Percentiles rank a stretch among this genome's conserved stretches.
Conservation (phyloP, 92 coral and sea anemone species). For the Actinostola sp. region DNA sequence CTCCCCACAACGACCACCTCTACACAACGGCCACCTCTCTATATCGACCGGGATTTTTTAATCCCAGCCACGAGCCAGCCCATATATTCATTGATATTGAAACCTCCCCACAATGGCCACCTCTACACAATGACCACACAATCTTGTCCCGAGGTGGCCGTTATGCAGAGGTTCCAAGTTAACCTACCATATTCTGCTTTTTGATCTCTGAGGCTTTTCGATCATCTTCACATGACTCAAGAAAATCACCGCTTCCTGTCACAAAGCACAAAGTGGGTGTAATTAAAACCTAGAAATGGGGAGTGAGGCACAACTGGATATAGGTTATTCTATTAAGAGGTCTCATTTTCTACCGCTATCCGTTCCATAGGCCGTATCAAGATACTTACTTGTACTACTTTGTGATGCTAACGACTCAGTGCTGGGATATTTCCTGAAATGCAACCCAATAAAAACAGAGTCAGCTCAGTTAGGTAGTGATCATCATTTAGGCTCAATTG, state of each 20-base stretch:
- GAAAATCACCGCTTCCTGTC: conserved; percentile 55
- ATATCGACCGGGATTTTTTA: too few relatives aligned
- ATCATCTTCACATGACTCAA: conserved; percentile 51
- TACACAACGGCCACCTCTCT: too few relatives aligned
- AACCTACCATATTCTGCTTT: conserved; percentile 64
- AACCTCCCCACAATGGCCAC: too few relatives aligned
- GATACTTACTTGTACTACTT: conserved; percentile 61
- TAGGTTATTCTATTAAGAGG: too few relatives aligned
- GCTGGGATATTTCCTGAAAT: conserved; percentile 49
- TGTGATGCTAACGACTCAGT: conserved; percentile 50
- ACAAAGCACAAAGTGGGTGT: neutral
- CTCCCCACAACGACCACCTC: too few relatives aligned
- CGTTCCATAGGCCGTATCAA: too few relatives aligned
- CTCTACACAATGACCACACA: too few relatives aligned
- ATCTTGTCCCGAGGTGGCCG: too few relatives aligned
- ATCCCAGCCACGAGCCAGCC: too few relatives aligned
- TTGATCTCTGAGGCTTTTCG: conserved; percentile 60
- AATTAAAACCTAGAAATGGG: neutral
- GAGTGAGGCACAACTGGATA: too few relatives aligned
- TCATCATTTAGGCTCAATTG: neutral
- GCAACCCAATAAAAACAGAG: neutral
- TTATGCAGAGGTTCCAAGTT: neutral
- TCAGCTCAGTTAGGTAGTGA: neutral
- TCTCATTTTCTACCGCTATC: too few relatives aligned
- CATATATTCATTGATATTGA: too few relatives aligned